These are phyloP conservation scores for Notarius quadriscutis DNA, from an alignment of 2,113 vertebrate species.

Conservation along the genomic window DNA sequence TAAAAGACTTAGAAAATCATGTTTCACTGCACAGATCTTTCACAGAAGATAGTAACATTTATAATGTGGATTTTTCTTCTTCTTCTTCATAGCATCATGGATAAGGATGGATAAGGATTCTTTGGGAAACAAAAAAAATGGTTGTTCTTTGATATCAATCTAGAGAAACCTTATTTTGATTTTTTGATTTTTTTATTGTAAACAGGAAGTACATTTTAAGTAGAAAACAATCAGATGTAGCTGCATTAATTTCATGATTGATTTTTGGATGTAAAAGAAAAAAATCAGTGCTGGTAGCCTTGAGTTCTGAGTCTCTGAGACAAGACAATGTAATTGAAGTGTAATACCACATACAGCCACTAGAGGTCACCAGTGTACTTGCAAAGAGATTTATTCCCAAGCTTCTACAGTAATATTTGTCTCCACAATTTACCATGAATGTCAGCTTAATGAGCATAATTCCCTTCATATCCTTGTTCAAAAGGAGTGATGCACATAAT, in stretches of 20 bases:
- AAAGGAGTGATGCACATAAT: background rate
- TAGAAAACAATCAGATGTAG: background rate
- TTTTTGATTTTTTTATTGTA: background rate
- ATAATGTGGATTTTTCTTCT: background rate
- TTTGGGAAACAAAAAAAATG: no score
- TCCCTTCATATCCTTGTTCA: background rate
- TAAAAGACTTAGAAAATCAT: background rate
- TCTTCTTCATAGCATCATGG: background rate
- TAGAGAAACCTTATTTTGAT: background rate
- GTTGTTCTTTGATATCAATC: background rate
- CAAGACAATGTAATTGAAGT: no score
- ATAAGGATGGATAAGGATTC: no score
- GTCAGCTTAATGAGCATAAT: background rate
- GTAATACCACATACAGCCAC: background rate
- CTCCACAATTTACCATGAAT: background rate
- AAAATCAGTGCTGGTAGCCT: background rate
- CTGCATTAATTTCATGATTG: background rate
- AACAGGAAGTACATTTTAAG: background rate
- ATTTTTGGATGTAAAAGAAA: background rate
- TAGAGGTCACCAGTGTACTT: background rate
- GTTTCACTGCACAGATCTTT: background rate
- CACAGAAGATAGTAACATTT: background rate
- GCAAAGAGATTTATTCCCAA: background rate
- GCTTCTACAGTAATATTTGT: background rate
- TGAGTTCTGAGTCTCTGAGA: background rate